Evolutionary conservation across 2,113 vertebrate genomes (phyloP), one percentile per base, ranked within the genome.

Genomic region (Tachycineta bicolor): DNA sequence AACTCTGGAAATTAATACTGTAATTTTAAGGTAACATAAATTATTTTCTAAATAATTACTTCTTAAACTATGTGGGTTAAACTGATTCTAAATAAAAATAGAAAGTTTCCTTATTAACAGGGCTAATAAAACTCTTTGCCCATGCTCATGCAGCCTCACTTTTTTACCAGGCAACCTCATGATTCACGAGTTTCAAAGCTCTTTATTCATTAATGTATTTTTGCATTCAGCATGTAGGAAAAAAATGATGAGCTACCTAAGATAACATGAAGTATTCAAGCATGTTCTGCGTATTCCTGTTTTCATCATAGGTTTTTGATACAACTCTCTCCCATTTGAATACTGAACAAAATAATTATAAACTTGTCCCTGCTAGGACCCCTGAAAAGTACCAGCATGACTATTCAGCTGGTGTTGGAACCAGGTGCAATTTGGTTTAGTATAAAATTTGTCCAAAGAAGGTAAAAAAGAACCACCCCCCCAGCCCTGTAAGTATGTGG

Each of bases 311-410:
- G 69, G 23, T 67, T 89, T 80, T 78, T 21, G 46, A 14, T 43
- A 67, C 80, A 71, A 65, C 16, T 92, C 31, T 83, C 44, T 81
- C 50, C 65, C n/a, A 75, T 50, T 91, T 56, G 83, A 93, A 90
- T 83, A 74, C 63, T 76, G 39, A 70, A 88, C 28, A 78, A 93
- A 69, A 49, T 64, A 44, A 11, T 94, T 93, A 68, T 37, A 81
- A 87, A 64, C 16, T 31, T 70, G 58, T 34, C 64, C 52, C 47
- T 19, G 39, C 59, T 31, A 24, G 46, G 44, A 86, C 82, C 76
- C 85, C 94, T 70, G 29, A 34, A 89, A 94, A 63, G 90, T 97
- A 96, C 95, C 87, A 80, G 74, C 44, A 6, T 92, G 88, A 86
- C 83, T 95, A 76, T 91, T 95, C 86, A 94, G 55, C 39, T 87